phyloP scores from a whole-genome alignment of 2,113 vertebrate species.

The Rattus rattus region DNA sequence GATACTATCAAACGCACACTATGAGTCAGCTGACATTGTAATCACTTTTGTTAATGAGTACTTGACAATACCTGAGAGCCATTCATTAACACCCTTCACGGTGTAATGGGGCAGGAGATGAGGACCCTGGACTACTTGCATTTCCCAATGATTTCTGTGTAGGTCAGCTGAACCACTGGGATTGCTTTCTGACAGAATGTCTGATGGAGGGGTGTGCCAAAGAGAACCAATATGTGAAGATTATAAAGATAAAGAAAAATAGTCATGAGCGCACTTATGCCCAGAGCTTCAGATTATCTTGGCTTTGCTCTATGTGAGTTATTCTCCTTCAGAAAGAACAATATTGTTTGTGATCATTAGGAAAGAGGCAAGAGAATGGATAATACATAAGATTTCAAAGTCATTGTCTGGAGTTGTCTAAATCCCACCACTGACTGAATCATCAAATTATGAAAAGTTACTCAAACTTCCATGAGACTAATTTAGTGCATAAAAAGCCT shows the following conservation, averaged over 20 bases:
- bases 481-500: background rate
- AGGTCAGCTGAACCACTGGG: background rate
- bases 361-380: background rate
- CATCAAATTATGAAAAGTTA: background rate
- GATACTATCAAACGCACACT: background rate
- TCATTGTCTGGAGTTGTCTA: background rate
- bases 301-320: background rate
- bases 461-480: background rate
- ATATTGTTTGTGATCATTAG: background rate
- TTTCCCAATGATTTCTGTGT: background rate
- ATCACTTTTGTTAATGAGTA: constrained; percentile 7
- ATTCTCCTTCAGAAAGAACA: background rate
- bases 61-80: background rate
- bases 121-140: background rate
- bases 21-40: background rate
- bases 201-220: background rate
- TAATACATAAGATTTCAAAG: background rate
- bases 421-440: background rate
- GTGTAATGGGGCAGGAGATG: background rate
- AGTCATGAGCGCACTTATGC: background rate
- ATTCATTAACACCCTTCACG: background rate
- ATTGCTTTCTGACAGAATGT: background rate
- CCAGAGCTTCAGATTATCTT: background rate
- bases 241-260: background rate
- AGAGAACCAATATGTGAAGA: background rate